phyloP scores from a whole-genome alignment of 2,113 vertebrate genomes.

The Lathamus discolor region DNA sequence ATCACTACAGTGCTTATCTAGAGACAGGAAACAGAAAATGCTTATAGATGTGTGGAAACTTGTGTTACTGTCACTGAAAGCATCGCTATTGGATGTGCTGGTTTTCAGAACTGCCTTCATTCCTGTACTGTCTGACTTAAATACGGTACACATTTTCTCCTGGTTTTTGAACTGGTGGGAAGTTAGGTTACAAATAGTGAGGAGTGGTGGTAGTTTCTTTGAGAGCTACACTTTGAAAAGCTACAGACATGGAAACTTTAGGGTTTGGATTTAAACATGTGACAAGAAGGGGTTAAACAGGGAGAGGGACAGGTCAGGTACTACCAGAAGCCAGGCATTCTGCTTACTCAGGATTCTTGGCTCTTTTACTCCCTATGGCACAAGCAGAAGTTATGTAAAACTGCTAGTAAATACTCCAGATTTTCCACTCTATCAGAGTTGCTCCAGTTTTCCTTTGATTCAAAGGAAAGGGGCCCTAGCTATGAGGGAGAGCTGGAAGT shows the following conservation, averaged over 20 bases:
- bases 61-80: not conserved
- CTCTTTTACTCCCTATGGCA: not conserved
- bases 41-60: not conserved
- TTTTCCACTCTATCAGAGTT: constrained; percentile 16
- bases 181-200: not conserved
- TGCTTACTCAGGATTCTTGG: not conserved
- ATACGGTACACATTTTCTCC: not conserved
- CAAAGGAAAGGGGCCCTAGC: not conserved
- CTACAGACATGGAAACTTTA: not conserved
- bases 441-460: constrained; percentile 23
- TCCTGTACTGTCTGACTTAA: not conserved
- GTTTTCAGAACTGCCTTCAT: not conserved
- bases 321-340: not conserved
- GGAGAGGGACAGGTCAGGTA: not conserved
- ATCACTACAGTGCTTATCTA: not conserved
- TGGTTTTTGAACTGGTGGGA: not conserved
- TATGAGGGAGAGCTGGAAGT: not conserved
- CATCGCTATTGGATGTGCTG: not conserved
- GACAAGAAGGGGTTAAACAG: not conserved
- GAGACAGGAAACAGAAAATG: not conserved
- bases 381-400: constrained; percentile 5
- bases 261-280: not conserved
- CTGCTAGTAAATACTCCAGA: not conserved
- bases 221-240: not conserved
- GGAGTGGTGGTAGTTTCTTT: not conserved